Percentiles rank a stretch among this genome's conserved stretches.
These are phyloP conservation scores for Myotis lucifugus DNA, from an alignment of 2,113 vertebrate genomes.

Conservation along the genomic window DNA sequence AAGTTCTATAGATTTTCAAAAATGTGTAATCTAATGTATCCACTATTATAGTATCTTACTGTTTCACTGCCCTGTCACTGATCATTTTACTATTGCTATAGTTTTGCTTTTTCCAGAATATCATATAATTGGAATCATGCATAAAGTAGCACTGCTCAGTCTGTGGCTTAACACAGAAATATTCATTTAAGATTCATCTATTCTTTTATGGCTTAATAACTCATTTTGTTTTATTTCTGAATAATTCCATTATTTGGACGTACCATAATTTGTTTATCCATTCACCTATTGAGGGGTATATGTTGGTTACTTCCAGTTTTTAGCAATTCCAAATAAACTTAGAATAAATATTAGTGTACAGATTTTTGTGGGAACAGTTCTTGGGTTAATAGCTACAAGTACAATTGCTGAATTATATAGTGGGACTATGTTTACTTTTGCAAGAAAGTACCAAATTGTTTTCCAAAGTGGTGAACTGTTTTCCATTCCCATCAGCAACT, in stretches of 20 bases:
- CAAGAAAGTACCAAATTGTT: not conserved
- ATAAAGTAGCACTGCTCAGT: not conserved
- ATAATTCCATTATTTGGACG: not conserved
- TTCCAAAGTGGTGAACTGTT: not conserved
- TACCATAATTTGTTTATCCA: not conserved
- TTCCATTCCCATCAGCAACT: not conserved
- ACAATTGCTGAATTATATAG: not conserved
- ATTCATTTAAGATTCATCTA: not conserved
- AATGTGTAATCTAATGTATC: not conserved
- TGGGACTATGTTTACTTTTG: not conserved
- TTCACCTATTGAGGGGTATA: not conserved
- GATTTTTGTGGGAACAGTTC: not conserved
- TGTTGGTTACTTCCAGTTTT: not conserved
- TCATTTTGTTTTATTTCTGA: constrained; percentile 20
- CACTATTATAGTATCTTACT: not conserved
- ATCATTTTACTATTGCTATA: not conserved
- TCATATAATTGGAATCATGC: not conserved
- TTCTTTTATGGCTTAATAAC: not conserved
- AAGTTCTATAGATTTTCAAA: not conserved
- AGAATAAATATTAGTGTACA: not conserved
- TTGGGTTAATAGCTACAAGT: not conserved
- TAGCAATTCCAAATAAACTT: not conserved
- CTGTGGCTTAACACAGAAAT: not conserved
- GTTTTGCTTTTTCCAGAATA: not conserved
- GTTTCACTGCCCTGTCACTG: not conserved